A percentile compares a stretch with the other conserved stretches of the same genome.
phyloP scores from a whole-genome alignment of 2,797 vertebrate genomes.

The Netta rufina region DNA sequence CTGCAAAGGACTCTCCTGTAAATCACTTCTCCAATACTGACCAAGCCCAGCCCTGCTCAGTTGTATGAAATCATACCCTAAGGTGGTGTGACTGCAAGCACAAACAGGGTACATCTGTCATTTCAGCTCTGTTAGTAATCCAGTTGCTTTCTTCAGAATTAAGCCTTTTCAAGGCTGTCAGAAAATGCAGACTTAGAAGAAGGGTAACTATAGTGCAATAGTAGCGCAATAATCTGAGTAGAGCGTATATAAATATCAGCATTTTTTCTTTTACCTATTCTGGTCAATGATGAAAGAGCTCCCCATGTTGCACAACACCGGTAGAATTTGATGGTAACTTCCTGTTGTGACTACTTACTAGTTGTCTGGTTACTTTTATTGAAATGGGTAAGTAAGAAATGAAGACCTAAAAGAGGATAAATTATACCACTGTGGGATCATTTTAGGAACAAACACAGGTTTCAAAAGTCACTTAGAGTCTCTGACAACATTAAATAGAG shows the following conservation, averaged over 20 bases:
- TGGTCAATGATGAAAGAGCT: not conserved
- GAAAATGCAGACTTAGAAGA: not conserved
- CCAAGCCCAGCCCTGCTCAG: conserved; percentile 61
- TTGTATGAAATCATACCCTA: conserved; percentile 60
- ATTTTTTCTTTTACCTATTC: not conserved
- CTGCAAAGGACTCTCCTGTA: conserved; percentile 36
- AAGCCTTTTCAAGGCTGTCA: not conserved
- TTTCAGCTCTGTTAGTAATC: conserved; percentile 20
- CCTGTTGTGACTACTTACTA: not conserved
- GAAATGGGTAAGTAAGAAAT: not conserved
- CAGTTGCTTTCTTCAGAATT: not conserved
- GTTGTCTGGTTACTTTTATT: not conserved
- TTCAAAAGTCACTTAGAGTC: not conserved
- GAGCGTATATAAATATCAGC: not conserved
- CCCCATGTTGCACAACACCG: not conserved
- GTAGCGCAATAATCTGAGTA: not conserved
- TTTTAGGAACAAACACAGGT: not conserved
- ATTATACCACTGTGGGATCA: not conserved
- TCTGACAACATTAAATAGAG: not conserved
- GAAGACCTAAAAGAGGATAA: not conserved
- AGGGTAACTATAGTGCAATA: not conserved
- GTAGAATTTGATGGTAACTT: not conserved
- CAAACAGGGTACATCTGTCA: conserved; percentile 38
- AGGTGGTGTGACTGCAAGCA: conserved; percentile 50
- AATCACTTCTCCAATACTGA: conserved; percentile 57